Conservation (phyloP, 2,888 invertebrate species). For the Protodeltote pygarga region DNA sequence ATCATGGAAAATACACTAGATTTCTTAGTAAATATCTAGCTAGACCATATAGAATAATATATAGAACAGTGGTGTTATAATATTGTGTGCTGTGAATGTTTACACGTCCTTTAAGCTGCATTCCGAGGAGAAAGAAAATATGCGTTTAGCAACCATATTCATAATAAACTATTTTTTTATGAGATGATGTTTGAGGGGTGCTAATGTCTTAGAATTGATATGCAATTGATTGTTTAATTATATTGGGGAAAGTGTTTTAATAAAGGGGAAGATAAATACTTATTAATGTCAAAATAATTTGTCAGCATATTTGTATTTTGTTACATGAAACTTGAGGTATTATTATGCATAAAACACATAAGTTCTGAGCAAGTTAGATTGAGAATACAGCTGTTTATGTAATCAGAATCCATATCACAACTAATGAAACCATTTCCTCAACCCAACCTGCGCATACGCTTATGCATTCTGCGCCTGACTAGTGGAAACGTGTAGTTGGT, state of each 20-base stretch:
- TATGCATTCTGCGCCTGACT: no score
- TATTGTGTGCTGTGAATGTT: conserved; percentile 55
- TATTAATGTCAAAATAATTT: no score
- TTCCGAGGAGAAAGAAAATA: conserved; percentile 69
- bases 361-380: no score
- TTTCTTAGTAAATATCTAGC: conserved; percentile 40
- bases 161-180: conserved; percentile 5
- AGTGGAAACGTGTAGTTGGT: conserved; percentile 18
- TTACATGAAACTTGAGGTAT: no score
- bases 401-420: no score
- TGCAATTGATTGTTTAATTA: neutral
- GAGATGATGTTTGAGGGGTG: conserved; percentile 10
- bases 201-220: neutral
- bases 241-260: no score
- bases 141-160: conserved; percentile 50
- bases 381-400: no score
- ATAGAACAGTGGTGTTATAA: conserved; percentile 50
- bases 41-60: conserved; percentile 48
- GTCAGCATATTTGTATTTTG: no score
- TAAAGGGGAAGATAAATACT: no score
- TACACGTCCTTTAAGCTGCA: conserved; percentile 82
- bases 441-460: no score
- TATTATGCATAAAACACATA: no score
- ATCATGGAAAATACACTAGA: conserved; percentile 28
- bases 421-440: no score